Base-by-base conservation (phyloP, 2,113 vertebrate genomes). In the Ramphastos sulfuratus region DNA sequence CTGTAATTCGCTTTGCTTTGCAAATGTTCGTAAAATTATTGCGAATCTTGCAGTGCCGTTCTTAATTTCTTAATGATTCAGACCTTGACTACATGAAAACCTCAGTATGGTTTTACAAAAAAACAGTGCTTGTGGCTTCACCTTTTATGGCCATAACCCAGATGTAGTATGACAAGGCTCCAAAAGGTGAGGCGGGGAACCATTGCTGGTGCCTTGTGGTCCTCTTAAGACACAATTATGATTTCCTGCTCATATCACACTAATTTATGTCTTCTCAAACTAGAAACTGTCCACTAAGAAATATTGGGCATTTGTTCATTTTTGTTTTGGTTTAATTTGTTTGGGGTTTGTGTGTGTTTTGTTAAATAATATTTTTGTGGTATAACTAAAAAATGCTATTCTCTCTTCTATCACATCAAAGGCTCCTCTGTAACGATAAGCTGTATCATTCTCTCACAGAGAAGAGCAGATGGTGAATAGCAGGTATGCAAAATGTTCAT, bases 401-500 rank as follows among this genome's bases (percentile, higher is more conserved):
- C 46, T 64, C 25, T 16, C 6, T 74, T 56, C 44, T 37, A 73
- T 64, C 42, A 48, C 67, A 33, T 46, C 27, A 86, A 82, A 93
- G 39, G 31, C 50, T 63, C 20, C 30, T 80, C 69, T 90, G n/a
- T 87, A 72, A 77, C 82, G 39, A 65, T 71, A 88, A 80, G 7
- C 46, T 67, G 44, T 90, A 61, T 87, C 83, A 28, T 82, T 94
- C 85, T 96, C 77, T 95, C 81, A 69, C 67, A 87, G 75, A 75
- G 89, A 90, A 81, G 88, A 96, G 89, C 92, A 96, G 95, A 94
- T 96, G 96, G 95, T 65, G 92, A 96, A 91, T 95, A 97, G 92
- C 95, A 96, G 96, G 94, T 96, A 94, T 93, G 93, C 44, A 1
- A 91, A 93, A 81, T 94, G 85, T 81, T 94, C 90, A 66, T 92